These are phyloP conservation scores for Lagodon rhomboides DNA, from an alignment of 2,797 vertebrate species.

Conservation along the genomic window DNA sequence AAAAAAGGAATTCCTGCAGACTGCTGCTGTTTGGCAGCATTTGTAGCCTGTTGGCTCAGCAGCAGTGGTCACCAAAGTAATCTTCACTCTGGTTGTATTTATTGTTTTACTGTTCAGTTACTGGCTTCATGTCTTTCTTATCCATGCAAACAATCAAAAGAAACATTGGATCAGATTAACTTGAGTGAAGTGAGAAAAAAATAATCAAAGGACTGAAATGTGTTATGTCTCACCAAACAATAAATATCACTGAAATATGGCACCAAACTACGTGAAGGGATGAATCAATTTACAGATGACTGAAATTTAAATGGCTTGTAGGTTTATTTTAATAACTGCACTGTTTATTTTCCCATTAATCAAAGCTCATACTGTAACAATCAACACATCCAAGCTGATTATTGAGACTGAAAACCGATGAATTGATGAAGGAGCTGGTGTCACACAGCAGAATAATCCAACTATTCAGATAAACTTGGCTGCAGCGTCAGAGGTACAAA, in stretches of 20 bases:
- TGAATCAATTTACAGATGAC: slow-evolving; percentile 2
- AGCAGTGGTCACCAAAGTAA: slow-evolving; percentile 47
- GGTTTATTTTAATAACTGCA: slow-evolving; percentile 25
- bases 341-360: slow-evolving; percentile 3
- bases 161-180: slow-evolving; percentile 39
- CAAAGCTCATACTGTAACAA: slow-evolving; percentile 3
- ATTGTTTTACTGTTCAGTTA: slow-evolving; percentile 54
- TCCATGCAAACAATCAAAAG: slow-evolving; percentile 47
- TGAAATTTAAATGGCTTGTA: slow-evolving; percentile 27
- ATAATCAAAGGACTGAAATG: slow-evolving; percentile 20
- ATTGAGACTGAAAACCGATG: slow-evolving; percentile 16
- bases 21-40: slow-evolving; percentile 19
- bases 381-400: slow-evolving; percentile 24
- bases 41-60: no score
- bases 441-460: slow-evolving; percentile 19
- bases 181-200: slow-evolving; percentile 21
- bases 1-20: slow-evolving; percentile 48
- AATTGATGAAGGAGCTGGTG: slow-evolving; percentile 17
- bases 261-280: background rate
- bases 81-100: slow-evolving; percentile 56
- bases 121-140: slow-evolving; percentile 39
- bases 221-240: slow-evolving; percentile 13
- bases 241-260: slow-evolving; percentile 16
- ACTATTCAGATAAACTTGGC: slow-evolving; percentile 37
- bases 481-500: slow-evolving; percentile 25